A percentile compares a stretch with the other conserved stretches of the same genome.
phyloP scores from a whole-genome alignment of 53 echinoderm and acorn worm species.

The Mesocentrotus franciscanus region DNA sequence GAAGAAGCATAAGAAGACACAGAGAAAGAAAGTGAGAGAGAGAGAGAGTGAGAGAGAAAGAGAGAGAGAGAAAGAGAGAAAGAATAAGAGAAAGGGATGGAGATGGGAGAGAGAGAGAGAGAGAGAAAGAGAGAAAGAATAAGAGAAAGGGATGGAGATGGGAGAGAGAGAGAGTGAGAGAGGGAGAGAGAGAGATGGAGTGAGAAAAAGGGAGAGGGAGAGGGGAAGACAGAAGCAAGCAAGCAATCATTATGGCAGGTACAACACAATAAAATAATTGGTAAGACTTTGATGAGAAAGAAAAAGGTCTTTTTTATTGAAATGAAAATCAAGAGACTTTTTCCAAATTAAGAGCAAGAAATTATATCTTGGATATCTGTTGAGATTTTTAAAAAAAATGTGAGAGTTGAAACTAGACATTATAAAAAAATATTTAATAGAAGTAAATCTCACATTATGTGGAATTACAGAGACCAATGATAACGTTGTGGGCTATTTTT shows the following conservation, averaged over 20 bases:
- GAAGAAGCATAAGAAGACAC: neutral
- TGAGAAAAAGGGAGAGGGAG: neutral
- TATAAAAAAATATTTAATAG: neutral
- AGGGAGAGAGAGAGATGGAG: neutral
- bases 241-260: neutral
- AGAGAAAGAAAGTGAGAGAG: conserved; percentile 22
- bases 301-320: no score
- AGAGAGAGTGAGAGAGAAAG: neutral
- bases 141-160: neutral
- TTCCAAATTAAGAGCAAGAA: no score
- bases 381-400: no score
- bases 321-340: no score
- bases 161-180: neutral
- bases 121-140: neutral
- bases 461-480: no score
- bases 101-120: neutral
- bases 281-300: no score
- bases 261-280: no score
- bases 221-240: neutral
- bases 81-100: neutral
- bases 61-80: neutral
- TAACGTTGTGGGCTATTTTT: no score
- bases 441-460: no score
- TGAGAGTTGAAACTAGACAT: neutral
- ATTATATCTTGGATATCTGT: no score